Evolutionary conservation across 37 sponge, comb jelly and placozoan genomes (phyloP).

Genomic region (Amphimedon queenslandica): DNA sequence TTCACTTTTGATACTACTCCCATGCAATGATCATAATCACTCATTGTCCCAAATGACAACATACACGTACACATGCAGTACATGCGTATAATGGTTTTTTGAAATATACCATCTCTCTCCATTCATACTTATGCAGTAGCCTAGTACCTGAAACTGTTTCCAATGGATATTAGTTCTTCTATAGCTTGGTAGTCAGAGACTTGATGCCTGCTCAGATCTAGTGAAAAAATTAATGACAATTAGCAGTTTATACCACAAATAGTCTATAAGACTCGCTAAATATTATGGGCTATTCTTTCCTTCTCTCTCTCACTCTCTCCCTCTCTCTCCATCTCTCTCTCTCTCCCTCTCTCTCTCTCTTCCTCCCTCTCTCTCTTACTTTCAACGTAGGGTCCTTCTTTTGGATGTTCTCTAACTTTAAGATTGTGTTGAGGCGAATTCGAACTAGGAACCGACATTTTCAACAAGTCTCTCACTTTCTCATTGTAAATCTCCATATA

Average conservation of each 20-base stretch:
- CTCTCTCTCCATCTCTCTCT: neutral
- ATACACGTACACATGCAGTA: too few species aligned
- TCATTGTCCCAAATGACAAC: too few species aligned
- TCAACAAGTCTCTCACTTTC: slow-evolving; percentile 72
- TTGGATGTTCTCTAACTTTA: slow-evolving; percentile 85
- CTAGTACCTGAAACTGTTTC: slow-evolving; percentile 75
- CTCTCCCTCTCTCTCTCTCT: neutral
- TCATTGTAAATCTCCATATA: slow-evolving; percentile 94
- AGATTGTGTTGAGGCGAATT: slow-evolving; percentile 25
- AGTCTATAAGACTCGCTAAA: too few species aligned
- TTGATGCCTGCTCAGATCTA: slow-evolving; percentile 70
- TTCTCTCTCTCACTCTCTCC: neutral
- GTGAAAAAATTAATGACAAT: neutral
- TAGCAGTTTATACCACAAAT: too few species aligned
- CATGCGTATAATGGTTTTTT: neutral
- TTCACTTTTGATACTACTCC: neutral
- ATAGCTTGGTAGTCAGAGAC: slow-evolving; percentile 78
- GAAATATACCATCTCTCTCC: too few species aligned
- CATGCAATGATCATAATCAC: neutral
- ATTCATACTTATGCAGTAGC: neutral
- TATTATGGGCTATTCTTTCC: too few species aligned
- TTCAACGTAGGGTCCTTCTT: slow-evolving; percentile 87
- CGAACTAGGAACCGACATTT: neutral
- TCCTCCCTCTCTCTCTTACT: slow-evolving; percentile 36
- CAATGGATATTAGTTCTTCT: slow-evolving; percentile 52